phyloP scores from a whole-genome alignment of 2,797 vertebrate species.

The Clarias fuscus region DNA sequence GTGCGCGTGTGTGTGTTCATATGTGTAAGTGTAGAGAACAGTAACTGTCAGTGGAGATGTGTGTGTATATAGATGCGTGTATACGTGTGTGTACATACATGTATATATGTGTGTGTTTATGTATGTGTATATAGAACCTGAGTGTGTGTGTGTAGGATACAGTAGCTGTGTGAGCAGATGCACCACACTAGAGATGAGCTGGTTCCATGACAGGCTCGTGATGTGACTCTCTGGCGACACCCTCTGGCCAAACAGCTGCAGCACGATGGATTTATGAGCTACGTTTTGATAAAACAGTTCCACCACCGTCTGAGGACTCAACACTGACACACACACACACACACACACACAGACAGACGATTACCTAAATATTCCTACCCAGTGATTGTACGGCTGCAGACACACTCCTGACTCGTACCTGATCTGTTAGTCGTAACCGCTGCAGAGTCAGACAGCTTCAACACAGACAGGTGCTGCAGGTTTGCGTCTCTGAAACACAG shows the following conservation, averaged over 20 bases:
- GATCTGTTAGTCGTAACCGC: conserved; percentile 69
- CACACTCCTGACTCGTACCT: conserved; percentile 68
- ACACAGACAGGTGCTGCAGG: conserved; percentile 88
- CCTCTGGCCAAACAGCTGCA: conserved; percentile 81
- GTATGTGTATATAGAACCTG: conserved; percentile 69
- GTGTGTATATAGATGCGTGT: conserved; percentile 30
- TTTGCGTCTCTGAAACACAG: conserved; percentile 83
- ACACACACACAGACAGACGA: conserved; percentile 5
- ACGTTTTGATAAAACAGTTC: conserved; percentile 92
- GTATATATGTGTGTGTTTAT: conserved; percentile 33
- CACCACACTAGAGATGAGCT: conserved; percentile 80
- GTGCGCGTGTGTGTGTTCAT: conserved; percentile 36
- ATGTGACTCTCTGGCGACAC: conserved; percentile 68
- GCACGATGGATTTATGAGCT: conserved; percentile 81
- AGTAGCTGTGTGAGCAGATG: conserved; percentile 84
- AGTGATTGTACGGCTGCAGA: too few species aligned
- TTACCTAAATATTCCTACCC: not conserved
- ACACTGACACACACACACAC: conserved; percentile 63
- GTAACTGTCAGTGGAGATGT: conserved; percentile 63
- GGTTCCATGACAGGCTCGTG: conserved; percentile 79
- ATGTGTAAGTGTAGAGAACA: conserved; percentile 70
- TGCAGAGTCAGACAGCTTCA: conserved; percentile 86
- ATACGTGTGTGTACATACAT: not conserved
- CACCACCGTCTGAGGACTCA: conserved; percentile 86
- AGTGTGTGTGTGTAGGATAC: conserved; percentile 78